Evolutionary conservation across 2,888 invertebrate genomes (phyloP), one percentile per base, ranked within the genome.

Genomic region (Drosophila prostipennis): DNA sequence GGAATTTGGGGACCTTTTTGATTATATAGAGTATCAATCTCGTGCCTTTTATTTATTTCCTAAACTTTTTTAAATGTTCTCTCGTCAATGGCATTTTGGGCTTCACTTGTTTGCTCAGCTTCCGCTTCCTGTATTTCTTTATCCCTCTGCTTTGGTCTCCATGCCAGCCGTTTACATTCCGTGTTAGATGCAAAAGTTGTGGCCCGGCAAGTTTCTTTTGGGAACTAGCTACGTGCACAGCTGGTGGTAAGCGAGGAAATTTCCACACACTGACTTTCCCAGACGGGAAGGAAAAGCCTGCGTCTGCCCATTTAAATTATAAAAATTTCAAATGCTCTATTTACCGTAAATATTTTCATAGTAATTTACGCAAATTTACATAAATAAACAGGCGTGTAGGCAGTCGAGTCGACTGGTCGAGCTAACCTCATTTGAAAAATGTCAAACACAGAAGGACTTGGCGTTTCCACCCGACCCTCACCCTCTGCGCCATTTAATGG

Each of bases 371-470:
- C 76, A 86, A 83, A 88, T 88, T 87, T 86, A 79, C 86, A 87
- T 87, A 87, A 87, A 87, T 86, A 86, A 84, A 67, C 65, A 67
- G 46, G 48, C 45, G 46, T 37, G 45, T 14, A 32, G 48, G 56
- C 53, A 60, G 49, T 13, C 54, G 34, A 58, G 55, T 34, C 65
- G 26, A 42, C 52, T 61, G 56, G 68, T 40, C 67, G 68, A 54
- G 61, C 75, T 78, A 82, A 82, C 78, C 88, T 78, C 84, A 84
- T 87, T 87, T 85, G 74, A 75, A 87, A 87, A 87, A 85, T 85
- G 87, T 88, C 88, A 88, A 86, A 88, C 75, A 75, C 88, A 84
- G 77, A 57, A 65, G 65, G 56, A 65, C 36, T 53, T 42, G 16
- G 43, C 42, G 14, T 1, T 16, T 10, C 43, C 36, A 8, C 46